Base-by-base conservation (phyloP, 1,140 invertebrate species). In the Cecropterus lyciades region DNA sequence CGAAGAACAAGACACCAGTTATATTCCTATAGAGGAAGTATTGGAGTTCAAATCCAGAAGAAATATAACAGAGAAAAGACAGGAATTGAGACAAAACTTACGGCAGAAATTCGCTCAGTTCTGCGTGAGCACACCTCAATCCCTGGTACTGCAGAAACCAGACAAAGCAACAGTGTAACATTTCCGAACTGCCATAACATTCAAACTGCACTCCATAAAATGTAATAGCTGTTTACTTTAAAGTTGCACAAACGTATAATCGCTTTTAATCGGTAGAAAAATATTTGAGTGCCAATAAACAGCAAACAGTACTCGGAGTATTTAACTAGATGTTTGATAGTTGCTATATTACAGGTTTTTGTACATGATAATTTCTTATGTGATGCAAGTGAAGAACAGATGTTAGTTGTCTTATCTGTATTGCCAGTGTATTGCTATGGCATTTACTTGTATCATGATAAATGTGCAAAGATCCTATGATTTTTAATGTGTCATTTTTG, bases 21-120 rank as follows among this genome's bases (percentile, higher is more conserved):
- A 95, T 93, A 98, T 98, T 93, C 96, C 97, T 55, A 94, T 95
- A 71, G 97, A 98, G 92, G 97, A 98, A 87, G 96, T 98, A 46
- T 91, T 95, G 87, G 94, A 94, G 88, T 97, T 97, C 80, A 96
- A 96, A 92, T 95, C 95, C 33, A 95, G 95, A 73, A 94, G 95
- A 84, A 95, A 96, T 80, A 94, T 97, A 73, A 94, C 94, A 67
- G 95, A 97, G 76, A 95, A 97, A 92, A 95, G 97, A 57, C 94
- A 96, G 75, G 95, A 97, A 87, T 92, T 98, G 66, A 94, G 97
- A 46, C 95, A 97, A 84, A 97, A 94, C 10, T 91, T 98, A 48
- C 95, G 95, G 70, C 95, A 96, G 79, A 95, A 96, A 82, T 98
- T 98, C 84, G 96, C 95, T 65, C 94, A 96, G 82, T 90, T 97